phyloP scores from a whole-genome alignment of 1,140 invertebrate species.

The Hydropsyche tenuis region DNA sequence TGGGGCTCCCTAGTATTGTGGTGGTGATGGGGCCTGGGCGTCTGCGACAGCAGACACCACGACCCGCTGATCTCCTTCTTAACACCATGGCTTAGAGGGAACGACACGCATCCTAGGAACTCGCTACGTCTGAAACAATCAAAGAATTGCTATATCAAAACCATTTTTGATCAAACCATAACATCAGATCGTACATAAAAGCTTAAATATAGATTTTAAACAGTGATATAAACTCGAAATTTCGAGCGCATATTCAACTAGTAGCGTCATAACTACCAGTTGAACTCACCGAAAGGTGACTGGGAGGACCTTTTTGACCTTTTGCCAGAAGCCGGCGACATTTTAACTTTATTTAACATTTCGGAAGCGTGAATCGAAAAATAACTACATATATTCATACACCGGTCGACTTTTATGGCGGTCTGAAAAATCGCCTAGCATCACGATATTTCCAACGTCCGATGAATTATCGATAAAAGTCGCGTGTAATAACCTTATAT shows the following conservation, averaged over 20 bases:
- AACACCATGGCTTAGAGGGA: slow-evolving; percentile 72
- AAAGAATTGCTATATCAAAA: neutral
- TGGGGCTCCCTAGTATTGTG: slow-evolving; percentile 31
- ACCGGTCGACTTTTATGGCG: neutral
- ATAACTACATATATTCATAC: neutral
- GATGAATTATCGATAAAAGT: no score
- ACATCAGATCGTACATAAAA: no score
- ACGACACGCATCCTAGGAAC: slow-evolving; percentile 80
- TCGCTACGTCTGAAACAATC: slow-evolving; percentile 71
- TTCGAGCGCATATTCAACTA: no score
- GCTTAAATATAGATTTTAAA: no score
- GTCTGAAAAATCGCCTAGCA: neutral
- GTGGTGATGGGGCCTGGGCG: slow-evolving; percentile 52
- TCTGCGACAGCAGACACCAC: slow-evolving; percentile 62
- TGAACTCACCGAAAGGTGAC: neutral
- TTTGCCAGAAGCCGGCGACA: slow-evolving; percentile 12
- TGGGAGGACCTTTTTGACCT: slow-evolving; percentile 5
- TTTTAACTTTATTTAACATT: slow-evolving; percentile 1
- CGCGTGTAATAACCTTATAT: no score
- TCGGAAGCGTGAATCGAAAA: neutral
- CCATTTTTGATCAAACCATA: no score
- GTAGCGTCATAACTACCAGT: slow-evolving; percentile 4
- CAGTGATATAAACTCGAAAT: no score
- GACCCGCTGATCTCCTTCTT: slow-evolving; percentile 64
- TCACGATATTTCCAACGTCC: no score